Evolutionary conservation across 2,797 vertebrate genomes (phyloP), one percentile per base, ranked within the genome.

Genomic region (Novumbra hubbsi): DNA sequence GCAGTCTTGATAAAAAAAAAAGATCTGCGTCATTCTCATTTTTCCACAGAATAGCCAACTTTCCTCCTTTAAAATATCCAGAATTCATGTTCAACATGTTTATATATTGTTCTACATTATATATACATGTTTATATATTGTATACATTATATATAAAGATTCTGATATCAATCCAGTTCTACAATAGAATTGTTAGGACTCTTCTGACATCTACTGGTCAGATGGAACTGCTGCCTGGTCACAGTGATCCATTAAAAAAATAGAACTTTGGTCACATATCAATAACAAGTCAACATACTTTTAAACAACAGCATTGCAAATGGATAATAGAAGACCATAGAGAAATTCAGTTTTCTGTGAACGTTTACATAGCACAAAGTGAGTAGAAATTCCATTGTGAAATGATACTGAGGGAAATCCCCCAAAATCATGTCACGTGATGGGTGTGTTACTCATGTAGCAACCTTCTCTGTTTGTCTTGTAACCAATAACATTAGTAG

Each of bases 391-490:
- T 0, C 9, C 8, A 24, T 60, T 4, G 24, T 60, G 55, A 60
- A 1, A 21, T 21, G 55, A 57, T 24, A 60, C 9, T 0, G 55
- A 12, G 21, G 55, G 11, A 24, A 60, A 12, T 12, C 16, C 21
- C 11, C n/a, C 55, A 24, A 24, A 57, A 57, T 16, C 55, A 63
- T 86, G 72, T 30, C 49, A 64, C 78, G 14, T 45, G 41, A 86
- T 76, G 87, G 86, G 86, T 3, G 83, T 77, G 85, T 87, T 68
- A 52, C 63, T 80, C 81, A 41, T 78, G 75, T 74, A 76, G 71
- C 88, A 92, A 91, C 87, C 1, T 24, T 14, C 14, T 63, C 55
- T 91, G 84, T 91, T 92, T 90, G 60, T 70, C 15, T 50, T 78
- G 86, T 84, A 86, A 85, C 76, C 75, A 89, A 82, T 83, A 80